A percentile compares a stretch with the other conserved stretches of the same genome.
These are phyloP conservation scores for Drosophila cognata DNA, from an alignment of 2,888 invertebrate genomes.

Conservation along the genomic window DNA sequence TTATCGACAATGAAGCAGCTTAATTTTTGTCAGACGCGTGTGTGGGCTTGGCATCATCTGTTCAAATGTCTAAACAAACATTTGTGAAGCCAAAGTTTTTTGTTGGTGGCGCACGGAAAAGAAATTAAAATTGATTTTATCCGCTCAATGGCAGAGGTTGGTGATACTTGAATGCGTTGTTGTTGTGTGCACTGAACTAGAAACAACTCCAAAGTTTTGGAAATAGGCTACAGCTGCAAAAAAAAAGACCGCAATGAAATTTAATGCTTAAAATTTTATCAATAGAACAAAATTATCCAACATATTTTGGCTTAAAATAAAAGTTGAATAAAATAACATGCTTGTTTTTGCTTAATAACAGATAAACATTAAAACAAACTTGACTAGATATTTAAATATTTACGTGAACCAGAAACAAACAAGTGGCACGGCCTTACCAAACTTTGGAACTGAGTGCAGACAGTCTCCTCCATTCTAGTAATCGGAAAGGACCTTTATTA, in stretches of 20 bases:
- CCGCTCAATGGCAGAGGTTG: constrained; percentile 20
- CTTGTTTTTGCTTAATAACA: neutral
- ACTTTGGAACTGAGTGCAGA: neutral
- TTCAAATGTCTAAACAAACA: constrained; percentile 52
- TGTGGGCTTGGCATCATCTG: constrained; percentile 45
- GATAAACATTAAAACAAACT: neutral
- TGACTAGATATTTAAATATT: constrained; percentile 21
- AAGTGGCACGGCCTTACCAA: neutral
- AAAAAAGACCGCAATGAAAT: constrained; percentile 6
- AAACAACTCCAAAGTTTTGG: constrained; percentile 17
- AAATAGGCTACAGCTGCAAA: neutral
- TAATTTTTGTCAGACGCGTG: constrained; percentile 42
- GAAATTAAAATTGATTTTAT: constrained; percentile 73
- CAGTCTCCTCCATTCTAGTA: neutral
- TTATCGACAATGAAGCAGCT: neutral
- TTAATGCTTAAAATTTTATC: constrained; percentile 14
- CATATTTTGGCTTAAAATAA: neutral
- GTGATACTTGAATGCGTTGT: constrained; percentile 1
- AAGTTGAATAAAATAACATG: neutral
- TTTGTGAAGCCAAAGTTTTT: constrained; percentile 46
- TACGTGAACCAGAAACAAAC: constrained; percentile 13
- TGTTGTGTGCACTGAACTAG: constrained; percentile 43
- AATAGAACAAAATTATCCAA: neutral
- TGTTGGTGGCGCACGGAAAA: constrained; percentile 29
- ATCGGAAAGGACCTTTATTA: neutral